Evolutionary conservation across 64 coral and sea anemone genomes (phyloP).

Genomic region (Pocillopora verrucosa): DNA sequence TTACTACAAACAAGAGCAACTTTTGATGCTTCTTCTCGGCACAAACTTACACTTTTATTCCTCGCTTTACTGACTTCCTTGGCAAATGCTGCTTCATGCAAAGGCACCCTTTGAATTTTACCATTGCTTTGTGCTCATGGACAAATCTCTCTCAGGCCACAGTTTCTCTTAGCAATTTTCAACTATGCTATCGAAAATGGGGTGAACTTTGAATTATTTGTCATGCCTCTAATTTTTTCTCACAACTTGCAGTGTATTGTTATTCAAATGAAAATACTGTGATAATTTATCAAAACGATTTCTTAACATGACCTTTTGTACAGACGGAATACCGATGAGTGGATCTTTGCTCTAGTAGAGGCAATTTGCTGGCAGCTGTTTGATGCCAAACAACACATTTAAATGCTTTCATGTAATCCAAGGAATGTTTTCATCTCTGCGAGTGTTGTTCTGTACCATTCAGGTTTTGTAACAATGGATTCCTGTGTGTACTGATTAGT

Average conservation of each 20-base stretch:
- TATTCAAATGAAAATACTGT: slow-evolving; percentile 41
- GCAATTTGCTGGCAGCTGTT: slow-evolving; percentile 26
- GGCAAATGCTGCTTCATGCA: slow-evolving; percentile 63
- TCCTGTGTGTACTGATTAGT: slow-evolving; percentile 47
- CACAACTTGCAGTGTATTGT: slow-evolving; percentile 25
- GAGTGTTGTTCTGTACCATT: slow-evolving; percentile 41
- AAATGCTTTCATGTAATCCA: slow-evolving; percentile 2
- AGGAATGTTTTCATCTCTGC: slow-evolving; percentile 38
- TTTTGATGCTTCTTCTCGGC: background rate
- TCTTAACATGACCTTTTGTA: slow-evolving; percentile 40
- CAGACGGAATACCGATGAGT: slow-evolving; percentile 6
- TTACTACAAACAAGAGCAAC: too few relatives aligned
- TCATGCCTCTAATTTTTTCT: slow-evolving; percentile 15
- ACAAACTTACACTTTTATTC: slow-evolving; percentile 41
- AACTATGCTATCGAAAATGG: slow-evolving; percentile 35
- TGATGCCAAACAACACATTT: slow-evolving; percentile 45
- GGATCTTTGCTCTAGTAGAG: slow-evolving; percentile 53
- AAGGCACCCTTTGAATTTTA: slow-evolving; percentile 46
- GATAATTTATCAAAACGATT: slow-evolving; percentile 41
- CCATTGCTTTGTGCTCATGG: slow-evolving; percentile 31
- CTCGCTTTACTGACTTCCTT: slow-evolving; percentile 52
- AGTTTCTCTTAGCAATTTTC: slow-evolving; percentile 1
- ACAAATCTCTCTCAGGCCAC: background rate
- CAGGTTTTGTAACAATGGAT: slow-evolving; percentile 16
- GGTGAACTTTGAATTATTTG: slow-evolving; percentile 56